Conservation (phyloP, 2,797 vertebrate species). For the Smutsia temminckii region DNA sequence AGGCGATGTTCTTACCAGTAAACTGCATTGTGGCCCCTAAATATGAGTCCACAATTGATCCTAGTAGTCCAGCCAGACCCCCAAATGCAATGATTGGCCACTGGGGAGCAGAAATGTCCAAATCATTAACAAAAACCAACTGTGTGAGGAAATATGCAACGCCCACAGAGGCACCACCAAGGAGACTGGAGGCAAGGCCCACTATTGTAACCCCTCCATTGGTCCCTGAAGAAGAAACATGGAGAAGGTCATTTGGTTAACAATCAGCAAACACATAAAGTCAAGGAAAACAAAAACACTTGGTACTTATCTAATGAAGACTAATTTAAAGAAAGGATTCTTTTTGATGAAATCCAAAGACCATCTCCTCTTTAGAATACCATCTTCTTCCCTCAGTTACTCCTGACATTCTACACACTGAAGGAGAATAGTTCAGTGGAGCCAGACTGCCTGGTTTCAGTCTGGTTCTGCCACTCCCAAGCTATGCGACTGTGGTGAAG, state of each 20-base stretch:
- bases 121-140: constrained; percentile 89
- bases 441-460: background rate
- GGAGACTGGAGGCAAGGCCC: constrained; percentile 91
- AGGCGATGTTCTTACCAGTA: constrained; percentile 87
- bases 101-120: constrained; percentile 92
- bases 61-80: constrained; percentile 92
- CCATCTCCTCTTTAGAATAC: background rate
- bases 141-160: constrained; percentile 91
- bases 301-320: background rate
- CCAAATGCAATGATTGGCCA: constrained; percentile 95
- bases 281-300: background rate
- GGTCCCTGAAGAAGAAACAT: constrained; percentile 88
- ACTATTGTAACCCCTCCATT: constrained; percentile 94
- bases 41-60: constrained; percentile 95
- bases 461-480: background rate
- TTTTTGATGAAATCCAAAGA: constrained; percentile 1
- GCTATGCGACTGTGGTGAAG: background rate
- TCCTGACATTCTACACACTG: background rate
- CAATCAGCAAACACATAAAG: background rate
- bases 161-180: constrained; percentile 92
- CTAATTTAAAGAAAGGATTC: constrained; percentile 6
- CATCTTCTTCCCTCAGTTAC: background rate
- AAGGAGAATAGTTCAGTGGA: background rate
- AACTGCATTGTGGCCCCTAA: constrained; percentile 97
- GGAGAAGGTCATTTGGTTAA: background rate